Conservation (phyloP, 2,113 vertebrate species). For the Phylloscopus trochiloides region DNA sequence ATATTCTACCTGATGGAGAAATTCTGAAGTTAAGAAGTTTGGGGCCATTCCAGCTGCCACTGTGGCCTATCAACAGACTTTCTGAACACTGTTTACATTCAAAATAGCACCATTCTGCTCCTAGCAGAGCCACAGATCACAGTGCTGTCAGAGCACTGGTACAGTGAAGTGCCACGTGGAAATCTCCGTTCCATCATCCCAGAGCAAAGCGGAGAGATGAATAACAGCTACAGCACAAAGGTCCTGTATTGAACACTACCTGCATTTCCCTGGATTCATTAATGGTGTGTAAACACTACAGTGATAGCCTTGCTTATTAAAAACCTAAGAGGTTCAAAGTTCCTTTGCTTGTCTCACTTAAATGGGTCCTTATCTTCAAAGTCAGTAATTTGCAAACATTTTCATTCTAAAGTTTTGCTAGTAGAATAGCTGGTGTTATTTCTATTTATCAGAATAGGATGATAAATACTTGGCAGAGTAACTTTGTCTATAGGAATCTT, state of each 20-base stretch:
- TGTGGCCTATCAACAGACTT: background rate
- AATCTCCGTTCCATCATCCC: background rate
- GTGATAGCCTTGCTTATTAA: background rate
- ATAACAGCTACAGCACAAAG: background rate
- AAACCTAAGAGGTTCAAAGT: constrained; percentile 21
- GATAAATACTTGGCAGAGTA: background rate
- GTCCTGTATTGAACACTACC: background rate
- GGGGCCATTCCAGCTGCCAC: background rate
- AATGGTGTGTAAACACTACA: background rate
- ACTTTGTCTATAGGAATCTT: background rate
- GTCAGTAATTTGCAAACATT: background rate
- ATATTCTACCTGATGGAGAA: background rate
- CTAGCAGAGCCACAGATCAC: background rate
- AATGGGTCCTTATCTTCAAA: constrained; percentile 25
- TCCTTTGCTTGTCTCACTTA: background rate
- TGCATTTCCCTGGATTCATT: background rate
- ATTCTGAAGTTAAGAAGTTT: background rate
- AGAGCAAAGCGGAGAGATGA: background rate
- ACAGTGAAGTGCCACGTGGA: background rate
- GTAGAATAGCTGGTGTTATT: background rate
- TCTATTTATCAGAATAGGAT: background rate
- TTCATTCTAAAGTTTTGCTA: background rate
- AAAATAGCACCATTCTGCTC: background rate
- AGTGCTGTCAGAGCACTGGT: background rate
- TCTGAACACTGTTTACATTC: background rate